phyloP scores from a whole-genome alignment of 1,140 invertebrate species.

The Coelopa frigida region DNA sequence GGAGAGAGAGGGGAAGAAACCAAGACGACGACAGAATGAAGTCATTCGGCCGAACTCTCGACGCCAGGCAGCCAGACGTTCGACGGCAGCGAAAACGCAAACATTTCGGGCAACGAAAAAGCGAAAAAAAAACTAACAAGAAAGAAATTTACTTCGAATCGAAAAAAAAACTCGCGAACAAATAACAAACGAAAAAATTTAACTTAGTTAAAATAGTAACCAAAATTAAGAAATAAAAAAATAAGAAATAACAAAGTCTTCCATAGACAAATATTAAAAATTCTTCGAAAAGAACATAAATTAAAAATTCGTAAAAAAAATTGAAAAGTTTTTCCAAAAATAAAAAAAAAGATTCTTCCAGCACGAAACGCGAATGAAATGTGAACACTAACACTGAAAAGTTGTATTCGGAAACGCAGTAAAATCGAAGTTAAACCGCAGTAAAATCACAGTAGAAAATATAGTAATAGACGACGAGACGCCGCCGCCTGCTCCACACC shows the following conservation, averaged over 20 bases:
- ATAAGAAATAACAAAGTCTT: too few relatives aligned
- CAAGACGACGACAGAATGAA: too few relatives aligned
- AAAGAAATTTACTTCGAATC: constrained; percentile 4
- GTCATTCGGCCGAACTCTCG: too few relatives aligned
- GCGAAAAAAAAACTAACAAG: constrained; percentile 19
- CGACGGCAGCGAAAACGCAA: constrained; percentile 37
- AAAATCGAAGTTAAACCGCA: too few relatives aligned
- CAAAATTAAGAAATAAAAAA: constrained; percentile 8
- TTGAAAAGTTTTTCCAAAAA: neutral
- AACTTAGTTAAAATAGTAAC: neutral
- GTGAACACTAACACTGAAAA: too few relatives aligned
- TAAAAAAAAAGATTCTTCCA: too few relatives aligned
- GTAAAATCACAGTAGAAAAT: too few relatives aligned
- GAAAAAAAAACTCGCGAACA: neutral
- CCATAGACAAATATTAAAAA: constrained; percentile 2
- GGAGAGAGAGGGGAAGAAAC: too few relatives aligned
- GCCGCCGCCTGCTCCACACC: too few relatives aligned
- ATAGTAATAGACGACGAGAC: too few relatives aligned
- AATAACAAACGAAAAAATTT: constrained; percentile 6
- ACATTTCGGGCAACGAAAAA: constrained; percentile 26
- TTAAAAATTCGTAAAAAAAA: neutral
- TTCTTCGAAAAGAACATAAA: neutral
- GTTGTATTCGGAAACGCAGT: too few relatives aligned
- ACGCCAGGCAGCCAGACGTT: constrained; percentile 29
- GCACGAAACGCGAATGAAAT: too few relatives aligned